Percentiles rank a stretch among this genome's conserved stretches.
These are phyloP conservation scores for Pegoplata infirma DNA, from an alignment of 2,888 invertebrate genomes.

Conservation along the genomic window DNA sequence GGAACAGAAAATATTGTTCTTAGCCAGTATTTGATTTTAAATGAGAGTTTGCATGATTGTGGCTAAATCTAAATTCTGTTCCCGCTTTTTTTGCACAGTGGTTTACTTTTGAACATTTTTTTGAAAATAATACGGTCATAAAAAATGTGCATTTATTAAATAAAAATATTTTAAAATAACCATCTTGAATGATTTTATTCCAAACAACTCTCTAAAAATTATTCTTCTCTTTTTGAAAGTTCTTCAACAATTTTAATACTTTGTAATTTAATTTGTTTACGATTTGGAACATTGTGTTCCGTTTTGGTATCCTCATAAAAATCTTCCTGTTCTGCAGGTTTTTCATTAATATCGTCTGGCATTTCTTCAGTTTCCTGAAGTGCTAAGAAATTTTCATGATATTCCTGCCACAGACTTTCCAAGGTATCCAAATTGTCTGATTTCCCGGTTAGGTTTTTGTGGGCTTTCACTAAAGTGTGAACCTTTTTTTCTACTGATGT, in stretches of 20 bases:
- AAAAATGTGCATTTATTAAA: no score
- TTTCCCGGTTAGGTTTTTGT: slow-evolving; percentile 50
- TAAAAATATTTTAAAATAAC: no score
- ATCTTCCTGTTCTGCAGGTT: slow-evolving; percentile 41
- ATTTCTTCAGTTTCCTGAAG: slow-evolving; percentile 62
- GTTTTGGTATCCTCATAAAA: slow-evolving; percentile 66
- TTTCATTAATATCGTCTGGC: slow-evolving; percentile 56
- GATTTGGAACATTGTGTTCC: slow-evolving; percentile 70
- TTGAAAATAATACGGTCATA: no score
- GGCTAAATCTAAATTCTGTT: no score
- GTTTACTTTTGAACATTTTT: no score
- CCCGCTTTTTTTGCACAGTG: no score
- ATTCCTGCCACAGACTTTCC: slow-evolving; percentile 65
- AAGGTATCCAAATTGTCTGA: slow-evolving; percentile 35
- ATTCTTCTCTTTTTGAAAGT: slow-evolving; percentile 72
- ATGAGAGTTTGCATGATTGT: no score
- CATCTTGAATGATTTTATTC: no score
- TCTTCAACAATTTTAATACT: slow-evolving; percentile 75
- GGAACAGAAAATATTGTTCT: no score
- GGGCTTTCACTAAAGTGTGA: slow-evolving; percentile 69
- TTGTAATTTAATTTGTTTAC: slow-evolving; percentile 73
- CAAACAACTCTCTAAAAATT: neutral
- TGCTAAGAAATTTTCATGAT: slow-evolving; percentile 69
- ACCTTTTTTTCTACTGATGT: slow-evolving; percentile 70
- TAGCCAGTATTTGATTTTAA: no score